Conservation (phyloP, 2,113 vertebrate species). For the Cariama cristata region DNA sequence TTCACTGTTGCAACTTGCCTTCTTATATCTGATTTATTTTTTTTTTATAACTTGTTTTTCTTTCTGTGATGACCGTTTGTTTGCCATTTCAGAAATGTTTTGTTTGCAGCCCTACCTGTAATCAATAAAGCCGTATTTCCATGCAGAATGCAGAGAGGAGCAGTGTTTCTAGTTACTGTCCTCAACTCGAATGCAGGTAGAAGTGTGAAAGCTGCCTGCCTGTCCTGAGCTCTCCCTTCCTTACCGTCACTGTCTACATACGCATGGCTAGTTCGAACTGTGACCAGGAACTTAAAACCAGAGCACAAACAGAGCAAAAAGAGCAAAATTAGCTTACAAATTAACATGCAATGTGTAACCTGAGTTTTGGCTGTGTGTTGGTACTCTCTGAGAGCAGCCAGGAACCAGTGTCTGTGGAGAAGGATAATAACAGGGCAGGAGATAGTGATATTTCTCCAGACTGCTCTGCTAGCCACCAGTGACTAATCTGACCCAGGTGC, state of each 20-base stretch:
- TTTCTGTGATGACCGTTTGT: neutral
- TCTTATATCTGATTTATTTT: neutral
- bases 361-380: neutral
- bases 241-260: neutral
- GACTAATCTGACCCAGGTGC: neutral
- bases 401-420: neutral
- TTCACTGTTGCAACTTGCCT: slow-evolving; percentile 59
- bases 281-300: neutral
- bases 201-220: neutral
- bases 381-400: neutral
- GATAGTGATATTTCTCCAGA: neutral
- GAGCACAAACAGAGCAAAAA: neutral
- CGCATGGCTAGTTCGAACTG: neutral
- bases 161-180: neutral
- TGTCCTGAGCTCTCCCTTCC: neutral
- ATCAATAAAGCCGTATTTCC: neutral
- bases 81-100: neutral
- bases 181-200: neutral
- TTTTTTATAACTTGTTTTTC: neutral
- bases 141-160: neutral
- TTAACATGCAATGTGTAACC: neutral
- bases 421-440: neutral
- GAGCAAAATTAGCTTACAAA: slow-evolving; percentile 21
- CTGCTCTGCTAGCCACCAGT: neutral
- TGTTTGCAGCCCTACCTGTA: neutral